phyloP scores from a whole-genome alignment of 2,113 vertebrate species.

The Cyphomyrus discorhynchus region DNA sequence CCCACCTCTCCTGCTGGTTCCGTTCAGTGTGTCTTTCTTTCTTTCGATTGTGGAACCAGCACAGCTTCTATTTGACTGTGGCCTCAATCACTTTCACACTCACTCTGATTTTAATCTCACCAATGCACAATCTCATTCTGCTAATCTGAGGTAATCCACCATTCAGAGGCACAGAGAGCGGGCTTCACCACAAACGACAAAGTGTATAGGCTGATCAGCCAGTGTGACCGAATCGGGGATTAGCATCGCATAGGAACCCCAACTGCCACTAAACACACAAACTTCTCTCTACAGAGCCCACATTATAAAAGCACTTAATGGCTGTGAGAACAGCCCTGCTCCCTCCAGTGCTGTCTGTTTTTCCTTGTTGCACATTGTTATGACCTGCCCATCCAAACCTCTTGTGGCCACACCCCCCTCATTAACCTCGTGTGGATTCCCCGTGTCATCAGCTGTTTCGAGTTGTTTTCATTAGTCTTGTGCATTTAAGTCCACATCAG shows the following conservation, averaged over 20 bases:
- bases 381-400: no score
- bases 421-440: no score
- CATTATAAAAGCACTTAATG: not conserved
- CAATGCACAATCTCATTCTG: constrained; percentile 34
- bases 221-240: not conserved
- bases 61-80: not conserved
- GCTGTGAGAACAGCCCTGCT: not conserved
- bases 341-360: no score
- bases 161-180: constrained; percentile 30
- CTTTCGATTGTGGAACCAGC: not conserved
- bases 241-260: not conserved
- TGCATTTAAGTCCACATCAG: no score
- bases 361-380: no score
- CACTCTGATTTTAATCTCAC: constrained; percentile 39
- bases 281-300: not conserved
- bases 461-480: no score
- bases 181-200: constrained; percentile 16
- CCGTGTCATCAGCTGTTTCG: no score
- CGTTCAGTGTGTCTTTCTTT: not conserved
- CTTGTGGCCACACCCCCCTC: no score
- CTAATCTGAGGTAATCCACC: constrained; percentile 45
- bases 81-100: not conserved
- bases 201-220: not conserved
- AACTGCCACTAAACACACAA: not conserved
- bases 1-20: not conserved